Percentiles rank a stretch among this genome's conserved stretches.
phyloP scores from a whole-genome alignment of 2,888 invertebrate genomes.

The Latheticus oryzae region DNA sequence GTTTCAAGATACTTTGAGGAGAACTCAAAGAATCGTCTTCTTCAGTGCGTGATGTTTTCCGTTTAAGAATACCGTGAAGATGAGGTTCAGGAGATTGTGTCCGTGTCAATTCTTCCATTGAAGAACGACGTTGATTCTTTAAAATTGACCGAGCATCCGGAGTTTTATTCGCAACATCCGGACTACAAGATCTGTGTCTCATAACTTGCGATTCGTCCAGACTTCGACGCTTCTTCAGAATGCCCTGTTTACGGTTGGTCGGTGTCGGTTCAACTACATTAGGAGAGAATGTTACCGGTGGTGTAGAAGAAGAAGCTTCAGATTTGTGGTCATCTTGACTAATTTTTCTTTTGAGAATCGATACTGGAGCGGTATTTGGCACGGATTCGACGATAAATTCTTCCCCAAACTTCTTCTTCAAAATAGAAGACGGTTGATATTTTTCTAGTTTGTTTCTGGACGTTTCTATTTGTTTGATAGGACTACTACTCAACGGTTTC shows the following conservation, averaged over 20 bases:
- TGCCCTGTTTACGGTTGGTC: slow-evolving; percentile 77
- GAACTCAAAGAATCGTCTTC: slow-evolving; percentile 73
- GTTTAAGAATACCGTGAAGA: slow-evolving; percentile 76
- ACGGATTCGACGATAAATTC: slow-evolving; percentile 54
- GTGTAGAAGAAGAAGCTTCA: slow-evolving; percentile 64
- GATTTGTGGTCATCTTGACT: slow-evolving; percentile 65
- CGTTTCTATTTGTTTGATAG: slow-evolving; percentile 40
- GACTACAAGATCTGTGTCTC: slow-evolving; percentile 76
- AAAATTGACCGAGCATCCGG: slow-evolving; percentile 74
- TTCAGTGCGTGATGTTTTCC: slow-evolving; percentile 75
- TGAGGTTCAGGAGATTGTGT: slow-evolving; percentile 75
- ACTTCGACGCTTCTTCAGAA: slow-evolving; percentile 85
- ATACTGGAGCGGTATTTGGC: slow-evolving; percentile 64
- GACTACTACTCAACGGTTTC: slow-evolving; percentile 37
- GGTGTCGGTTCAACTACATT: slow-evolving; percentile 77
- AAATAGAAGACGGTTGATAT: slow-evolving; percentile 69
- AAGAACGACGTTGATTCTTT: slow-evolving; percentile 76
- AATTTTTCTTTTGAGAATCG: slow-evolving; percentile 71
- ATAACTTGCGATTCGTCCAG: slow-evolving; percentile 82
- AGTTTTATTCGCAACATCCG: slow-evolving; percentile 74
- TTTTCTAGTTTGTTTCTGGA: slow-evolving; percentile 31
- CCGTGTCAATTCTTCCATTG: slow-evolving; percentile 76
- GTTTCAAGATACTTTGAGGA: slow-evolving; percentile 83
- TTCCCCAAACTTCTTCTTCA: slow-evolving; percentile 75
- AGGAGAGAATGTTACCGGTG: slow-evolving; percentile 85